Evolutionary conservation across 1,140 invertebrate species (phyloP).

Genomic region (Zaprionus ornatus): DNA sequence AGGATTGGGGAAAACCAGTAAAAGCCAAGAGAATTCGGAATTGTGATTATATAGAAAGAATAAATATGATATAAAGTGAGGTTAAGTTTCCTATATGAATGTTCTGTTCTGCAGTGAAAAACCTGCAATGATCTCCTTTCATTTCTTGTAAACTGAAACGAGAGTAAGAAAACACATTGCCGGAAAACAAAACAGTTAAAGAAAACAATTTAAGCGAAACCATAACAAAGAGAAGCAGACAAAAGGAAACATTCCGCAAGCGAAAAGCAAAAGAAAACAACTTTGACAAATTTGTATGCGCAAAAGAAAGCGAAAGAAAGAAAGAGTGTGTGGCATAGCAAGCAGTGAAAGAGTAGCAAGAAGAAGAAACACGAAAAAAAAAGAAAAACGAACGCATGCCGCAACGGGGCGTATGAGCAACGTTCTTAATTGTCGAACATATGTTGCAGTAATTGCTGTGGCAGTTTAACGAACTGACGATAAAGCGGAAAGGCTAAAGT

Average conservation of each 20-base stretch:
- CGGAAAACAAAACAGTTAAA: slow-evolving; percentile 19
- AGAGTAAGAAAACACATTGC: neutral
- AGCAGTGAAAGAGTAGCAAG: slow-evolving; percentile 28
- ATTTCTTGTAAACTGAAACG: neutral
- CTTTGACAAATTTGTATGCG: slow-evolving; percentile 43
- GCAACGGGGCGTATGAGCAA: slow-evolving; percentile 73
- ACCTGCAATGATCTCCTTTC: too few species aligned
- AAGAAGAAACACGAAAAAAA: slow-evolving; percentile 28
- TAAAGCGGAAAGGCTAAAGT: neutral
- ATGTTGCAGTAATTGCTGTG: slow-evolving; percentile 68
- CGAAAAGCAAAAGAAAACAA: slow-evolving; percentile 18
- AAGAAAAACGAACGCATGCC: slow-evolving; percentile 20
- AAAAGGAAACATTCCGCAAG: slow-evolving; percentile 17
- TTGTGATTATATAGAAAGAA: neutral
- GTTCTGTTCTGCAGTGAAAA: too few species aligned
- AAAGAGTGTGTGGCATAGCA: slow-evolving; percentile 8
- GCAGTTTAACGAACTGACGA: slow-evolving; percentile 48
- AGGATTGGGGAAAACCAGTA: too few species aligned
- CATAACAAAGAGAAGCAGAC: slow-evolving; percentile 22
- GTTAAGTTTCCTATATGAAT: neutral
- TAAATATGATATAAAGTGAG: neutral
- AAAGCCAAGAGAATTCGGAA: too few species aligned
- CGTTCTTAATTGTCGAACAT: slow-evolving; percentile 72
- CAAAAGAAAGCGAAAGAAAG: slow-evolving; percentile 17
- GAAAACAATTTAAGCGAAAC: slow-evolving; percentile 51